Conservation (phyloP, 92 coral and sea anemone genomes). For the Zoanthus sociatus region DNA sequence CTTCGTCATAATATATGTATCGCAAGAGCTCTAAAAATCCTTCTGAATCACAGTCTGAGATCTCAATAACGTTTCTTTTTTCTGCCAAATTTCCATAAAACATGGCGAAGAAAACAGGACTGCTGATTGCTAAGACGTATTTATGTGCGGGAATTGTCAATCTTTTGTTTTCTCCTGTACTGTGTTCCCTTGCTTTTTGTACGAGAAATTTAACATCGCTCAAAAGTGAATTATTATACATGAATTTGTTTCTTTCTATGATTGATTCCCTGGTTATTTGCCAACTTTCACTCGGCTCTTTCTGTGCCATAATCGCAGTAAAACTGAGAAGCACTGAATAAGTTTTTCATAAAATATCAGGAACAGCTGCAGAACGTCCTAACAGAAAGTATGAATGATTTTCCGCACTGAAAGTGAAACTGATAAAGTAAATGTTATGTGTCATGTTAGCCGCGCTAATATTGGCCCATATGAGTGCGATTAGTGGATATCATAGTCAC, state of each 20-base stretch:
- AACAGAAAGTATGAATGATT: neutral
- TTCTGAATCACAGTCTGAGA: slow-evolving; percentile 62
- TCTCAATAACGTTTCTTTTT: slow-evolving; percentile 43
- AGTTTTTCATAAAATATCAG: neutral
- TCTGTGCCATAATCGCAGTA: neutral
- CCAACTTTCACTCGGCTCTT: slow-evolving; percentile 30
- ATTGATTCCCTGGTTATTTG: slow-evolving; percentile 54
- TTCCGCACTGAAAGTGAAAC: neutral
- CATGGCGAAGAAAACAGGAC: slow-evolving; percentile 71
- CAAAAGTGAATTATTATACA: slow-evolving; percentile 42
- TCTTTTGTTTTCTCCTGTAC: neutral
- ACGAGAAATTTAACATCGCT: slow-evolving; percentile 64
- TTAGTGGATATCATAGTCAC: too few species aligned
- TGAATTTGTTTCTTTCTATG: slow-evolving; percentile 52
- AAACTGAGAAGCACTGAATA: neutral
- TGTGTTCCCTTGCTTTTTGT: slow-evolving; percentile 11
- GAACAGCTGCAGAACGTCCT: neutral
- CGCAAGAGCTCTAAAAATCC: slow-evolving; percentile 57
- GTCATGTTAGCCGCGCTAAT: neutral
- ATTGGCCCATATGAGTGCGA: neutral
- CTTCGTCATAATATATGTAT: slow-evolving; percentile 58
- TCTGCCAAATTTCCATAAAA: slow-evolving; percentile 67
- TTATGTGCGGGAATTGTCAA: slow-evolving; percentile 64
- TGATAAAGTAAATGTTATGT: too few species aligned
- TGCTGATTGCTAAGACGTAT: slow-evolving; percentile 63